Conservation (phyloP, 2,113 vertebrate genomes). For the Tyrannus savana region DNA sequence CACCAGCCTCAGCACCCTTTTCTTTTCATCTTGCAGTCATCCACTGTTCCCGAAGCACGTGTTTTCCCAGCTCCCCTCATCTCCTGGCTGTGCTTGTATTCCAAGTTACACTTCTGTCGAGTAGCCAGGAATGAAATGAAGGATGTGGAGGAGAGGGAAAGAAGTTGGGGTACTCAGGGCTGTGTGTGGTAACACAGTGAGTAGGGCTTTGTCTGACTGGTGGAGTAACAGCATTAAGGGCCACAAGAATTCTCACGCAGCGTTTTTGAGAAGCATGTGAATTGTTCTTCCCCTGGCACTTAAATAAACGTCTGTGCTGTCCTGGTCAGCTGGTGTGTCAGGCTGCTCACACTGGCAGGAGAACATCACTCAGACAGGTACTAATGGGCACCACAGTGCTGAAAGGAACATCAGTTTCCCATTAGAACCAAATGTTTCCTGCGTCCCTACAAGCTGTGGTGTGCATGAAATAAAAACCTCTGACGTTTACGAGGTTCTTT, state of each 20-base stretch:
- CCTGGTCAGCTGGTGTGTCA: not conserved
- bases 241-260: fast-evolving
- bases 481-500: slow-evolving; percentile 45
- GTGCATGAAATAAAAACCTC: slow-evolving; percentile 37
- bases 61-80: not conserved
- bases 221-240: not conserved
- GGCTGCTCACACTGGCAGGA: not conserved
- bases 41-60: not conserved
- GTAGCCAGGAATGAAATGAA: not conserved
- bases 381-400: not conserved
- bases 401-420: not conserved
- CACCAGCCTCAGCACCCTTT: not conserved
- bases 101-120: not conserved
- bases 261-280: not conserved
- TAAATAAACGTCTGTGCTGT: not conserved
- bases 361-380: not conserved
- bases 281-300: not conserved
- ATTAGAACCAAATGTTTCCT: not conserved
- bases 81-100: not conserved
- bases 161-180: not conserved
- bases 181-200: fast-evolving
- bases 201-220: not conserved
- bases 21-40: not conserved
- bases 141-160: not conserved
- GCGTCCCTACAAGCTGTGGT: not conserved